These are phyloP conservation scores for Ceyx melanurus DNA, from an alignment of 2,113 vertebrate genomes.

Conservation along the genomic window DNA sequence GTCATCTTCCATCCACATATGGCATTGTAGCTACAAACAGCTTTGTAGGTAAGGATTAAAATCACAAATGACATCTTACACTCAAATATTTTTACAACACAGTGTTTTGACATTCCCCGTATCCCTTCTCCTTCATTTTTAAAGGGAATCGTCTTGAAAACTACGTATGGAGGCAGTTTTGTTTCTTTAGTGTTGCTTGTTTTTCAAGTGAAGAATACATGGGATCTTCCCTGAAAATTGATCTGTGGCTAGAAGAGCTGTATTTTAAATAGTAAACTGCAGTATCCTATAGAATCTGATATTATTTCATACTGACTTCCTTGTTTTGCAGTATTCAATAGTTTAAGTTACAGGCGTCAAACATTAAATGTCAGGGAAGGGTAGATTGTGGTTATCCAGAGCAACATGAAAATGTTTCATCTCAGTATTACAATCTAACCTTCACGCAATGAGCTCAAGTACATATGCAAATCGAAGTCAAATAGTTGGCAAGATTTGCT, in stretches of 20 bases:
- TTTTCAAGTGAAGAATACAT: background rate
- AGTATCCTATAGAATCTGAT: background rate
- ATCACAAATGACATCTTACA: background rate
- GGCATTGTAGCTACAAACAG: background rate
- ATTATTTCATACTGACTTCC: background rate
- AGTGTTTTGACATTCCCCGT: background rate
- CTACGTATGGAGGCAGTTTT: accelerated
- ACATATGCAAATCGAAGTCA: background rate
- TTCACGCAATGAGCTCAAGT: background rate
- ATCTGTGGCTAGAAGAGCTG: background rate
- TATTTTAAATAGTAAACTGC: background rate
- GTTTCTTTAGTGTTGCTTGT: background rate
- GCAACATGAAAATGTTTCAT: background rate
- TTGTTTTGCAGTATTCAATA: background rate
- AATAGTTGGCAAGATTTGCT: background rate
- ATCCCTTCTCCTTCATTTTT: background rate
- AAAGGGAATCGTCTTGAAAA: background rate
- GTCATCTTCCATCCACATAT: background rate
- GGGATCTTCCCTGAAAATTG: background rate
- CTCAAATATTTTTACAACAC: background rate
- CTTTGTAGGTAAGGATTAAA: background rate
- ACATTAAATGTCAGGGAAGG: background rate
- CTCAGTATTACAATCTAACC: background rate
- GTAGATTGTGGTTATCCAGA: background rate
- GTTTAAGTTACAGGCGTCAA: background rate